Evolutionary conservation across 2,113 vertebrate species (phyloP).

Genomic region (Toxostoma redivivum): DNA sequence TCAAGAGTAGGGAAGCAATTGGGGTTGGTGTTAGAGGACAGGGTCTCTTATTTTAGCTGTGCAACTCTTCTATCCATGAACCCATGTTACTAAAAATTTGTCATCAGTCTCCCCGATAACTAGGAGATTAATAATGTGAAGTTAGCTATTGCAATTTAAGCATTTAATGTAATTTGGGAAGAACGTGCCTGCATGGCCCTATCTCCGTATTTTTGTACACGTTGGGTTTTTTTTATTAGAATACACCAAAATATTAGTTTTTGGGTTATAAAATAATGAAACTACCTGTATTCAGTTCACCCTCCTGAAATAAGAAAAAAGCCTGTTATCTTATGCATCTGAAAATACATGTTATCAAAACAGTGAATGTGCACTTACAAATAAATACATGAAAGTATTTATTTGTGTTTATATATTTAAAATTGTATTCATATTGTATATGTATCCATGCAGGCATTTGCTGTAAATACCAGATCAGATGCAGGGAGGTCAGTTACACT

Average conservation of each 20-base stretch:
- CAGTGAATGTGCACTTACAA: background rate
- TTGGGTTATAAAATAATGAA: background rate
- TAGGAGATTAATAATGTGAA: background rate
- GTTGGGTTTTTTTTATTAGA: background rate
- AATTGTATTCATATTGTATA: background rate
- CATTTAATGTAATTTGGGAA: background rate
- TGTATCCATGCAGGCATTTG: background rate
- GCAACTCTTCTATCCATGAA: background rate
- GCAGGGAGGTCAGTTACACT: background rate
- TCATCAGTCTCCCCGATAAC: fast-evolving
- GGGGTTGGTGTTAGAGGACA: background rate
- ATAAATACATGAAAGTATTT: background rate
- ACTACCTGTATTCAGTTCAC: background rate
- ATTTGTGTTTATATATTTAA: background rate
- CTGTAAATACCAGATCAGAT: background rate
- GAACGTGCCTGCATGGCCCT: fast-evolving
- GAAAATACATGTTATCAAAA: background rate
- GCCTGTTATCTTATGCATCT: background rate
- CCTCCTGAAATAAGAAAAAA: background rate
- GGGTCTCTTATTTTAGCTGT: background rate
- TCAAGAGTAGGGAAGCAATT: background rate
- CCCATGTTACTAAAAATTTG: background rate
- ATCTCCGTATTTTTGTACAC: background rate
- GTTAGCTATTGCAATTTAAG: background rate
- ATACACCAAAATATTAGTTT: background rate